Evolutionary conservation across 2,888 invertebrate genomes (phyloP), one percentile per base, ranked within the genome.

Genomic region (Hybos culiciformis): DNA sequence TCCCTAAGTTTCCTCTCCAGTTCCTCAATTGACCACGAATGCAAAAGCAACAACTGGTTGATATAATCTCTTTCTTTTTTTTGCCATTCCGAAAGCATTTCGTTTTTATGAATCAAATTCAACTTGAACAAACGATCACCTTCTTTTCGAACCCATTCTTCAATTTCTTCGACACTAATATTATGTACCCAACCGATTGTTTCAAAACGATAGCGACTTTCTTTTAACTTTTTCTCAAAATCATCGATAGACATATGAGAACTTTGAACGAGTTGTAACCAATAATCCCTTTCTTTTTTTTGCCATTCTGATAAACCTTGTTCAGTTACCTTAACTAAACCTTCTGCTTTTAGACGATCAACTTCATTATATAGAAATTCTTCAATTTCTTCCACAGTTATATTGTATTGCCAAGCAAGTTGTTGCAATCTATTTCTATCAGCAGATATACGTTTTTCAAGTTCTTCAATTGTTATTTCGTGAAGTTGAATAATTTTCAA

Each of bases 161-260:
- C 62, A 31, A 63, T 57, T 37, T 62, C 63, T 41, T 63, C 61
- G 18, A 62, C 59, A 39, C 61, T 53, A 6, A 62, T 57, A 23
- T 61, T 59, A 41, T 63, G 57, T 45, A 59, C 56, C 56, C 57
- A 61, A 23, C 63, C 63, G 42, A 63, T 45, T 8, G 48, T 54
- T 42, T 62, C 55, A 6, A 63, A 50, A 5, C 59, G 56, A 1
- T 51, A 46, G 1, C 59, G 61, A 50, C 62, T 62, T 41, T 59
- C 52, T 4, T 56, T 48, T 23, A 63, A 39, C 56, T 61, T 61
- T 46, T 60, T 59, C 43, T 60, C 59, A 51, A 63, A 60, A 45
- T 63, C 60, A 37, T 61, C 61, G 3, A 62, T 56, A 0, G 63
- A 61, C 9, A 57, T 58, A 44, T 62, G 59, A 5, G 61, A 59